Percentiles rank a stretch among this genome's conserved stretches.
phyloP scores from a whole-genome alignment of 2,113 vertebrate species.

The Entomyzon cyanotis region DNA sequence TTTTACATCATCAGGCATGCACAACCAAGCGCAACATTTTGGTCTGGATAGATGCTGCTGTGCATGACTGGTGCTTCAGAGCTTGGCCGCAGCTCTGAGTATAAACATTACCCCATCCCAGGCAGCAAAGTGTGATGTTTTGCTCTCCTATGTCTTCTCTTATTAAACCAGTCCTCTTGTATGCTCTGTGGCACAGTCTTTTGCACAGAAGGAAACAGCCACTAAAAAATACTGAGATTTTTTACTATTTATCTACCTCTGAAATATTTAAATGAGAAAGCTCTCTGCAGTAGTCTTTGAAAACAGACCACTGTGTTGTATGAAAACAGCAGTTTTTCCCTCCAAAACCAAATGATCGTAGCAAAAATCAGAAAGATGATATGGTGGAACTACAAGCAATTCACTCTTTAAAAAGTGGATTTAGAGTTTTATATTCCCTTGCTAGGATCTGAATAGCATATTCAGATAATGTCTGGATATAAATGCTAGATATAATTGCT shows the following conservation, averaged over 20 bases:
- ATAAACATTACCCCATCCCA: background rate
- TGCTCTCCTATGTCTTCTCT: background rate
- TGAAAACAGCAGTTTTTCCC: background rate
- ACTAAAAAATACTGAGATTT: background rate
- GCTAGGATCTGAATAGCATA: background rate
- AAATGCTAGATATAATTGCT: slow-evolving; percentile 14
- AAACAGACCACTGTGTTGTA: background rate
- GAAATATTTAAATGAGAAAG: background rate
- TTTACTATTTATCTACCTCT: background rate
- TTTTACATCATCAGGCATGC: background rate
- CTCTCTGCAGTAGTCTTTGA: background rate
- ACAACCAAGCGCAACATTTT: background rate
- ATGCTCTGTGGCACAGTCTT: background rate
- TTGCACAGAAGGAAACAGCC: background rate
- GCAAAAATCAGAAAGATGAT: background rate
- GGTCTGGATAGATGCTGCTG: background rate
- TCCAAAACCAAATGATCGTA: background rate
- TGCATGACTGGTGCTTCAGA: background rate
- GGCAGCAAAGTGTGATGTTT: background rate
- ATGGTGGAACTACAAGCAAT: background rate
- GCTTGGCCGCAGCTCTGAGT: background rate
- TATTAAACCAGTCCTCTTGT: background rate
- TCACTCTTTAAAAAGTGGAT: background rate
- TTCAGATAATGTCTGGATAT: slow-evolving; percentile 2
- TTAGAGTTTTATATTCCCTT: background rate